A percentile compares a stretch with the other conserved stretches of the same genome.
phyloP scores from a whole-genome alignment of 2,888 invertebrate genomes.

The Troides helena region DNA sequence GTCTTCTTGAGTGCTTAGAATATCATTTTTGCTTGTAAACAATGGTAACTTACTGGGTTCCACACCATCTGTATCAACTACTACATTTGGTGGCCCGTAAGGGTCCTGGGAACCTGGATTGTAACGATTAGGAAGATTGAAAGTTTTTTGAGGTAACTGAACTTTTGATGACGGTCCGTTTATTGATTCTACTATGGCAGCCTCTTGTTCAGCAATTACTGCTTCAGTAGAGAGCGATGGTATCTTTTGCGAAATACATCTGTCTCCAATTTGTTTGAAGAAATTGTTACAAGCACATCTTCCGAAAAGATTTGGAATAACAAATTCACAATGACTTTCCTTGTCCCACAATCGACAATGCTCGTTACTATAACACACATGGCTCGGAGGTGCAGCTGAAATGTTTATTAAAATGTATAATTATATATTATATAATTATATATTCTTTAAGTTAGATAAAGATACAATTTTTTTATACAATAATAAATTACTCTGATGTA shows the following conservation, averaged over 20 bases:
- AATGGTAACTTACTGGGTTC: conserved; percentile 63
- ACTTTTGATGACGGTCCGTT: conserved; percentile 42
- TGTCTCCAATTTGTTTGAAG: conserved; percentile 82
- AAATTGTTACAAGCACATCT: conserved; percentile 90
- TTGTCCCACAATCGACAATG: conserved; percentile 92
- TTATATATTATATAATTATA: too few species aligned
- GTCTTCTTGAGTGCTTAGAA: conserved; percentile 64
- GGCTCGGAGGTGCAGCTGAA: conserved; percentile 90
- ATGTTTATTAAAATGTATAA: conserved; percentile 29
- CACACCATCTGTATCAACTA: conserved; percentile 49
- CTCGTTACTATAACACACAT: conserved; percentile 93
- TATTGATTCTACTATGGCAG: conserved; percentile 43
- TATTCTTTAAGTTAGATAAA: too few species aligned
- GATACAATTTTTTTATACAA: background rate
- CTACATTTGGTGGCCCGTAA: conserved; percentile 46
- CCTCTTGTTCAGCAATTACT: conserved; percentile 62
- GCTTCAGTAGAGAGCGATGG: conserved; percentile 61
- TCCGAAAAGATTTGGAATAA: conserved; percentile 93
- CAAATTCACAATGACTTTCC: conserved; percentile 92
- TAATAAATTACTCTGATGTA: background rate
- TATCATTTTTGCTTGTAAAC: conserved; percentile 63
- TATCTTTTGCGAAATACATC: conserved; percentile 76
- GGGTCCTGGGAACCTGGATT: conserved; percentile 42
- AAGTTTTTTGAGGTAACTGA: conserved; percentile 37
- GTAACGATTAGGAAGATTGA: conserved; percentile 4